Evolutionary conservation across 2,888 invertebrate genomes (phyloP), one percentile per base, ranked within the genome.

Genomic region (Synanthedon andrenaeformis): DNA sequence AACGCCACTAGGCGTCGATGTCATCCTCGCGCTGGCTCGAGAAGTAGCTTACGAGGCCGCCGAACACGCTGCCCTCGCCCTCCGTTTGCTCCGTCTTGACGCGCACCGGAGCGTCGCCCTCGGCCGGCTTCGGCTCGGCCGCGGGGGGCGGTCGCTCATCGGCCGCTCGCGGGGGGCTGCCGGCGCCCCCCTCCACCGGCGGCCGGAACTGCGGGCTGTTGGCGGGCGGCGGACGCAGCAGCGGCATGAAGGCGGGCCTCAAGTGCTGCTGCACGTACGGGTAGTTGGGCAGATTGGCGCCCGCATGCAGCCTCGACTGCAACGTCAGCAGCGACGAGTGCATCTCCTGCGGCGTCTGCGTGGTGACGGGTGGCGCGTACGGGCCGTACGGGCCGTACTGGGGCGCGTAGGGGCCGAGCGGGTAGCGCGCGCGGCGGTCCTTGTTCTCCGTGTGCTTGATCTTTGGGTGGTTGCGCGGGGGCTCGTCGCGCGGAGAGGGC

Each of bases 41-140:
- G 82, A 96, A 96, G 84, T 96, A 96, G 76, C 95, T 96, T 56
- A 96, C 96, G 66, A 96, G 89, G 4, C 96, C 96, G 45, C 96
- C 96, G 78, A 96, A 96, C 72, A 95, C 96, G 52, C 95, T 92
- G 59, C 90, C 89, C 61, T 90, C 90, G 13, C 17, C 55, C 53
- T 61, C 60, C 12, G 54, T 60, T 41, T 58, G 55, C 51, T 41
- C 42, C 52, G 51, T 56, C 54, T 42, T 52, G 50, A 13, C 35
- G n/a, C 35, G 12, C 49, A 23, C 19, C 12, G 49, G 49, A 3
- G 8, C 49, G 8, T 49, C 49, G 6, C 4, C 6, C 49, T 13
- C 17, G 17, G 10, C 12, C 6, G 17, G 14, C 11, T 14, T 14
- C 10, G 66, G 55, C 41, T 60, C 64, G 1, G 60, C 59, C 10